Conservation (phyloP, 2,888 invertebrate species). For the Psylliodes chrysocephalus region DNA sequence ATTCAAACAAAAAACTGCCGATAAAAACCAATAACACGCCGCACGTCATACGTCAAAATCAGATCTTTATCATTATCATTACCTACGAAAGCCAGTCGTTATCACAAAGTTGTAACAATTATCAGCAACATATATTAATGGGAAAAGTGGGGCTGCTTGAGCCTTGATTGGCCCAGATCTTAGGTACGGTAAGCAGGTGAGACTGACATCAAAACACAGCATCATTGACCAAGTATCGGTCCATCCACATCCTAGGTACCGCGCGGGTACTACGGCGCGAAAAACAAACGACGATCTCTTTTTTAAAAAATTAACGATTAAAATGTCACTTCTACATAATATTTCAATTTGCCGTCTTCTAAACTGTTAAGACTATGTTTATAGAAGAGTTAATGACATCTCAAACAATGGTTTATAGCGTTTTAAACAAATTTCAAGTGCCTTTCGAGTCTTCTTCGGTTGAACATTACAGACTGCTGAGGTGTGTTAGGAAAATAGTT, state of each 20-base stretch:
- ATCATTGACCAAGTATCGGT: conserved; percentile 56
- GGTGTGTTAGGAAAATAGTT: conserved; percentile 19
- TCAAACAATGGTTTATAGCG: conserved; percentile 52
- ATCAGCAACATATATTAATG: conserved; percentile 51
- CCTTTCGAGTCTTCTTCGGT: conserved; percentile 30
- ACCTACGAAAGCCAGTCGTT: conserved; percentile 18
- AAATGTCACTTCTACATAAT: conserved; percentile 22
- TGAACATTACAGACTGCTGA: conserved; percentile 14
- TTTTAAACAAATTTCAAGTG: conserved; percentile 47
- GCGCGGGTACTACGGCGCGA: conserved; percentile 35
- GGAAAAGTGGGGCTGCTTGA: conserved; percentile 47
- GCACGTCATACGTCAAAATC: conserved; percentile 29
- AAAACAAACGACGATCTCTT: conserved; percentile 16
- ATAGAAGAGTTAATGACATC: conserved; percentile 47
- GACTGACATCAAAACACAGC: conserved; percentile 55
- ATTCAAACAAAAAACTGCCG: conserved; percentile 28
- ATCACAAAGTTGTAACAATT: conserved; percentile 48
- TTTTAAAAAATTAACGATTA: conserved; percentile 26
- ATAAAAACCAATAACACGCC: conserved; percentile 30
- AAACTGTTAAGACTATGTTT: conserved; percentile 42
- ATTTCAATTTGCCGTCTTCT: conserved; percentile 19
- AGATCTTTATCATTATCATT: conserved; percentile 25
- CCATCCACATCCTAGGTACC: conserved; percentile 49
- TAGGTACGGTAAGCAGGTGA: conserved; percentile 58
- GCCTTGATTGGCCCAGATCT: conserved; percentile 52